These are phyloP conservation scores for Jordanella pulchra DNA, from an alignment of 2,797 vertebrate species.

Conservation along the genomic window DNA sequence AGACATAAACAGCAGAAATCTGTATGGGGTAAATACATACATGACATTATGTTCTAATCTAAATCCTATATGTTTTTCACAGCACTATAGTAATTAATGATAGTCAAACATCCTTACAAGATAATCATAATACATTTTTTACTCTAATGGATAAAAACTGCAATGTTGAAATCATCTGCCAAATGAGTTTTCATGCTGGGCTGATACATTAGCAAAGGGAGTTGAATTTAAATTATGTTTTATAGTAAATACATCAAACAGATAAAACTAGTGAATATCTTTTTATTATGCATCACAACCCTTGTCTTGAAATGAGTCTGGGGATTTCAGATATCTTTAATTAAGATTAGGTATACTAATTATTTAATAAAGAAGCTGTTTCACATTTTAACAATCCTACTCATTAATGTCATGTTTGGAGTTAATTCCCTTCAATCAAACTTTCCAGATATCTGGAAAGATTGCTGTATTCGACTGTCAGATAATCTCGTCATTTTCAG, in stretches of 20 bases:
- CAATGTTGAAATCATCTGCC: neutral
- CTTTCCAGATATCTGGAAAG: neutral
- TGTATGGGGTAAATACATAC: too few species aligned
- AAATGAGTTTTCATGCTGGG: neutral
- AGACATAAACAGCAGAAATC: too few species aligned
- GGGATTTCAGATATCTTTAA: conserved; percentile 2
- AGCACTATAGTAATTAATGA: neutral
- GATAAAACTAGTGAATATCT: neutral
- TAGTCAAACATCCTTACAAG: neutral
- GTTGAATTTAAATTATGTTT: neutral
- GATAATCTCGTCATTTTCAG: neutral
- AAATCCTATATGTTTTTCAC: too few species aligned
- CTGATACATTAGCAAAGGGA: conserved; percentile 23
- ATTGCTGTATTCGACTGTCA: conserved; percentile 26
- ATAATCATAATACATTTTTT: neutral
- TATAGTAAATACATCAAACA: neutral
- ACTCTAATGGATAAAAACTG: neutral
- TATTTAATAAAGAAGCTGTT: conserved; percentile 8
- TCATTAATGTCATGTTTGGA: conserved; percentile 6
- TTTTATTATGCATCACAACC: conserved; percentile 9
- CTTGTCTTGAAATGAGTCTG: conserved; percentile 13
- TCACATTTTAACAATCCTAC: conserved; percentile 9
- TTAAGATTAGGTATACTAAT: conserved; percentile 13
- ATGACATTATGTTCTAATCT: too few species aligned
- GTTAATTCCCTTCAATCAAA: conserved; percentile 2